Conservation (phyloP, 1,140 invertebrate genomes). For the Probaryconus sp. region DNA sequence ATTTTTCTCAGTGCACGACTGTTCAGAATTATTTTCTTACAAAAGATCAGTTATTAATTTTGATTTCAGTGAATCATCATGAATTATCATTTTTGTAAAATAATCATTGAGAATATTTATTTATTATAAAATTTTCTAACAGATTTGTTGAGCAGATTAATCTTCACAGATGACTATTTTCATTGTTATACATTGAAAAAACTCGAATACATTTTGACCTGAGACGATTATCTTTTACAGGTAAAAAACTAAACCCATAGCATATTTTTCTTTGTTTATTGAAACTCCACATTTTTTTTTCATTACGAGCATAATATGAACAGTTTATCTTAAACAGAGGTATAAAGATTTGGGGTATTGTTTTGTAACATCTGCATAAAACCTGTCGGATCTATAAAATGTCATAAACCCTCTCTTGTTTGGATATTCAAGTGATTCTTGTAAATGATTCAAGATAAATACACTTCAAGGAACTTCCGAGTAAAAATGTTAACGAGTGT, state of each 20-base stretch:
- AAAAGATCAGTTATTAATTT: too few species aligned
- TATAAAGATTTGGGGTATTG: conserved; percentile 46
- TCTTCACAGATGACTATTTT: too few species aligned
- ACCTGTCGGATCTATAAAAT: conserved; percentile 26
- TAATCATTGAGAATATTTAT: too few species aligned
- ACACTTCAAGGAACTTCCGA: not conserved
- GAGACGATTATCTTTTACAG: not conserved
- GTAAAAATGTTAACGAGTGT: too few species aligned
- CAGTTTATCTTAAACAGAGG: conserved; percentile 18
- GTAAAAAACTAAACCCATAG: conserved; percentile 19
- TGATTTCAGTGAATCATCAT: too few species aligned
- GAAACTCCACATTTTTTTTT: conserved; percentile 8
- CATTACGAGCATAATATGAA: conserved; percentile 35
- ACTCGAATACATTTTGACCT: not conserved
- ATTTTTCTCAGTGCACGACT: too few species aligned
- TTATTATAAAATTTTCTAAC: too few species aligned
- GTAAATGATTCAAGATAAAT: not conserved
- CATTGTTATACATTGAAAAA: too few species aligned
- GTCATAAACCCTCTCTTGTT: conserved; percentile 17
- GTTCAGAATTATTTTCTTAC: too few species aligned
- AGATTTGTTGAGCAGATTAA: too few species aligned
- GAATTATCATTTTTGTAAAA: too few species aligned
- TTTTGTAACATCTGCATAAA: conserved; percentile 36
- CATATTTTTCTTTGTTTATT: conserved; percentile 22
- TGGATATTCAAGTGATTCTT: not conserved